Evolutionary conservation across 2,113 vertebrate species (phyloP).

Genomic region (Capreolus pygargus): DNA sequence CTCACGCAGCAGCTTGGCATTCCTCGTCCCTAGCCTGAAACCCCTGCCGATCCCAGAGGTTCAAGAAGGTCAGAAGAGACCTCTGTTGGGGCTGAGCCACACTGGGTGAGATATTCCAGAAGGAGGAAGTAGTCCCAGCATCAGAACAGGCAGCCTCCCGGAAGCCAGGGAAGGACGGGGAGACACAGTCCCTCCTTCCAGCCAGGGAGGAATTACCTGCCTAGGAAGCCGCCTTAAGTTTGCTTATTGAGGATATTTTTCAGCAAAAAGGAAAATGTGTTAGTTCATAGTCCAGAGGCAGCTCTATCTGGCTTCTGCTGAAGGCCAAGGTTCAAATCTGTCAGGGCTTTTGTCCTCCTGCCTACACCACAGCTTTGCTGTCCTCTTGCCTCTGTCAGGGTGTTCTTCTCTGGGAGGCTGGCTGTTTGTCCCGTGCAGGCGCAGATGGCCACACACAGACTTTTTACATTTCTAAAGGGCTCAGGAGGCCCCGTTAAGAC

Average conservation of each 20-base stretch:
- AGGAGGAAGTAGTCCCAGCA: neutral
- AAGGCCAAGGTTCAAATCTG: neutral
- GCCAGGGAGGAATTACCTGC: neutral
- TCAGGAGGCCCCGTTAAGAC: neutral
- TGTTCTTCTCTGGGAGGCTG: neutral
- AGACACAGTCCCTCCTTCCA: neutral
- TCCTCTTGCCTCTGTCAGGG: neutral
- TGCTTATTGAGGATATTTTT: neutral
- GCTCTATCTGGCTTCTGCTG: neutral
- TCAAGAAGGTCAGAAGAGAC: neutral
- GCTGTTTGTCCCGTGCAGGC: neutral
- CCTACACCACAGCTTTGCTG: neutral
- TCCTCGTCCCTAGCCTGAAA: neutral
- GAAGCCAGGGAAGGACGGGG: neutral
- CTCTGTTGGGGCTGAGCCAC: neutral
- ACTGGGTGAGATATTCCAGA: neutral
- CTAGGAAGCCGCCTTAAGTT: neutral
- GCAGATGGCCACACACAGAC: neutral
- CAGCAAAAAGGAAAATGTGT: neutral
- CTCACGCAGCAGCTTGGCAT: rapidly evolving
- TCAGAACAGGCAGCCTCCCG: neutral
- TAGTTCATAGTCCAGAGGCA: neutral
- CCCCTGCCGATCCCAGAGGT: neutral
- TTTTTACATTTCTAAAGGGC: neutral
- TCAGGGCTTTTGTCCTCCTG: neutral